Base-by-base conservation (phyloP, 2,797 vertebrate genomes). In the Tenualosa ilisha region DNA sequence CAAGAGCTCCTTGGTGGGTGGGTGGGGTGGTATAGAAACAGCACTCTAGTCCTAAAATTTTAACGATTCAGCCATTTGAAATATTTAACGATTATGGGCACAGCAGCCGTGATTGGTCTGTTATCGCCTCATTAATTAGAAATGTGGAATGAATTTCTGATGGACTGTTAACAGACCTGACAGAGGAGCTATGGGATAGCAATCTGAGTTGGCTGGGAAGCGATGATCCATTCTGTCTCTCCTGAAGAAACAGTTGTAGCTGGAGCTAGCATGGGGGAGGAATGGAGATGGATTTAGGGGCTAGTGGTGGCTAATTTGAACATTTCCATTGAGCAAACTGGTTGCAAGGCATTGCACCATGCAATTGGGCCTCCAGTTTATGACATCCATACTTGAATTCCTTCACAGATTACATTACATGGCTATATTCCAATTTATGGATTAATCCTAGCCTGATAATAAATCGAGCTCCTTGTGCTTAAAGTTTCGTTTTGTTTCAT, bases 151-250 rank as follows among this genome's bases (percentile, higher is more conserved):
- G 15, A 46, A 79, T 46, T 79, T 46, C 8, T 46, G 17, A 79
- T 46, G 1, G 26, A 22, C 37, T 20, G 46, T 6, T 20, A 46
- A 79, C 46, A 79, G 72, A 79, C 37, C 15, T 43, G 37, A 22
- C 17, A 7, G 6, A 17, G 68, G 37, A 75, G 17, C 31, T 75
- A 13, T 43, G 68, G 68, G 53, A 15, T 3, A 20, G 1, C 0
- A 43, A 22, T 4, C 49, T 50, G 17, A 12, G 50, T 51, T 46
- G 72, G 12, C 37, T 20, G 43, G 17, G 43, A 6, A 20, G 20
- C 72, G 17, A 20, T 6, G 11, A 15, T 79, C 72, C 87, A 31
- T 88, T 85, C 86, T 83, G 84, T 90, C 86, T 90, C 88, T 84
- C 79, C 72, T 46, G 40, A 43, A 46, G 72, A 46, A 46, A 85